These are phyloP conservation scores for Cynopterus brachyotis DNA, from an alignment of 2,113 vertebrate species.

Conservation along the genomic window DNA sequence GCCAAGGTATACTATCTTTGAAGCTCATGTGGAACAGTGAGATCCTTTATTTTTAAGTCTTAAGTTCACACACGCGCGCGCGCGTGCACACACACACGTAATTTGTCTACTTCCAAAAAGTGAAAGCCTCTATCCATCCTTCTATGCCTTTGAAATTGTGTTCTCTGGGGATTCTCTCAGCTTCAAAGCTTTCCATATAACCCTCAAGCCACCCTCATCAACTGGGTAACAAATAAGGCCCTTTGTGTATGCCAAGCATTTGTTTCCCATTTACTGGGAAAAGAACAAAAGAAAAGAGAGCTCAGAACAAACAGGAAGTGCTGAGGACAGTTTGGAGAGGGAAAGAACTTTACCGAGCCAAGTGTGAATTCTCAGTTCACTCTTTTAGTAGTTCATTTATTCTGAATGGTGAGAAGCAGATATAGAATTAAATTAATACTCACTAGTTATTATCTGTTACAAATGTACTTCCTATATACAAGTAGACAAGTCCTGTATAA, in stretches of 20 bases:
- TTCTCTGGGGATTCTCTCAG: neutral
- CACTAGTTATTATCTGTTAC: conserved; percentile 40
- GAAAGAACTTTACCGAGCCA: neutral
- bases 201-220: neutral
- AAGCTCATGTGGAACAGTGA: neutral
- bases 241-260: neutral
- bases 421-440: conserved; percentile 47
- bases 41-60: neutral
- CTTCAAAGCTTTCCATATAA: neutral
- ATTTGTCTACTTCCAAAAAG: neutral
- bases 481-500: conserved; percentile 46
- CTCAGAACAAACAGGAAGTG: conserved; percentile 40
- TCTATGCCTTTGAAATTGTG: conserved; percentile 12
- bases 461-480: neutral
- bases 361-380: neutral
- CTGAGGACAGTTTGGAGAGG: neutral
- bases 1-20: neutral
- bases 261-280: conserved; percentile 36
- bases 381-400: conserved; percentile 23
- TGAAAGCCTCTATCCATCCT: neutral
- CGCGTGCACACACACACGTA: neutral
- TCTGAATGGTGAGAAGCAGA: conserved; percentile 40
- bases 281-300: conserved; percentile 8
- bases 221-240: neutral
- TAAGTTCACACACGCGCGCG: neutral